Evolutionary conservation across 2,113 vertebrate genomes (phyloP).

Genomic region (Myiagra hebetior): DNA sequence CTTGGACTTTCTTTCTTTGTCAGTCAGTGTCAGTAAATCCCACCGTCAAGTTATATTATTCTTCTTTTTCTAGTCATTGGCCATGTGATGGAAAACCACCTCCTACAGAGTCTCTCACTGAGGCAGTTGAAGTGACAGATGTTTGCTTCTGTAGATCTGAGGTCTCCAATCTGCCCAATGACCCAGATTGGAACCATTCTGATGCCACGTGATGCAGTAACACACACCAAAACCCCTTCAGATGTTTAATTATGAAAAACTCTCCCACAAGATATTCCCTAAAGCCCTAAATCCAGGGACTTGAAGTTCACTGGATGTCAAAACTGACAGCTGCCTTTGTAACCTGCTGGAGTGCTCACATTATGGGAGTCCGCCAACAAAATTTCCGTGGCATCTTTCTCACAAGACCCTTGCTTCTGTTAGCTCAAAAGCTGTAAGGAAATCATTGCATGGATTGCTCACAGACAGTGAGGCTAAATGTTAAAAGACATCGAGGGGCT

Average conservation of each 20-base stretch:
- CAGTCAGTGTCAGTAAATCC: not conserved
- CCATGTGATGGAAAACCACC: not conserved
- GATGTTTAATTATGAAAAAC: not conserved
- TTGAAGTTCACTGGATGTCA: not conserved
- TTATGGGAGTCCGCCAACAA: not conserved
- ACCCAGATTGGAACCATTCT: not conserved
- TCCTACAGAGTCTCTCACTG: not conserved
- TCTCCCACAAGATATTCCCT: not conserved
- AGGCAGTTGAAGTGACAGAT: not conserved
- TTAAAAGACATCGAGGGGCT: not conserved
- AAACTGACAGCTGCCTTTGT: not conserved
- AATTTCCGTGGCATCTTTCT: not conserved
- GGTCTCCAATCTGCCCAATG: not conserved
- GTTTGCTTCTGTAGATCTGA: not conserved
- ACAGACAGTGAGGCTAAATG: not conserved
- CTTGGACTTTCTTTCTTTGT: not conserved
- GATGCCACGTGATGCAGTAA: not conserved
- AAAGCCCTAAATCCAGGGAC: not conserved
- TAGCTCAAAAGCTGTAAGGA: not conserved
- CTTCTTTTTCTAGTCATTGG: not conserved
- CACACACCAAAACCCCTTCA: not conserved
- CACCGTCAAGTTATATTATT: not conserved
- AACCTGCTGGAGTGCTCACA: not conserved
- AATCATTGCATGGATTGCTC: not conserved
- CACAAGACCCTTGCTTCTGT: not conserved